Conservation (phyloP, 2,888 invertebrate genomes). For the Merodon equestris region DNA sequence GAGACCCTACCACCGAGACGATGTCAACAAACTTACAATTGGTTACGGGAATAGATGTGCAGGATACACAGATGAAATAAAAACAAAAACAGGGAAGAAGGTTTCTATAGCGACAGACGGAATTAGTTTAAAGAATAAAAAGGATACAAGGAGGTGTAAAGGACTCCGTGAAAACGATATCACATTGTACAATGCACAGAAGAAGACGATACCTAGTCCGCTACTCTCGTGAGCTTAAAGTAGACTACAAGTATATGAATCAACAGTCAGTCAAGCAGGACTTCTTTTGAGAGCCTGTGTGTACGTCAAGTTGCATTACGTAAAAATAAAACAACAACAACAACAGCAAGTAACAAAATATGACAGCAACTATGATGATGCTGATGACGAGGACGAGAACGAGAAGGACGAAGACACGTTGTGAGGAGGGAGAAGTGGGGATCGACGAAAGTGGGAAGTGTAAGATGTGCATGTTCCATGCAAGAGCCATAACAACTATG, state of each 20-base stretch:
- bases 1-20: constrained; percentile 36
- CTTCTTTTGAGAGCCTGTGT: constrained; percentile 35
- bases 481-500: too few relatives aligned
- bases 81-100: neutral
- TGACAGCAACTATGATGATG: constrained; percentile 52
- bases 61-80: constrained; percentile 18
- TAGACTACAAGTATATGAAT: constrained; percentile 12
- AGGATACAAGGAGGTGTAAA: constrained; percentile 9
- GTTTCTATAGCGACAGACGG: neutral
- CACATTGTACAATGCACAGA: constrained; percentile 34
- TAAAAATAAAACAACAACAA: neutral
- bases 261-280: constrained; percentile 32
- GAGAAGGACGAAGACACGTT: constrained; percentile 3
- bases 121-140: neutral
- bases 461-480: neutral
- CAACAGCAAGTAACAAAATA: constrained; percentile 53
- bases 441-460: constrained; percentile 1
- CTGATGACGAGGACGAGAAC: constrained; percentile 25
- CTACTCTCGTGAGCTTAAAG: neutral
- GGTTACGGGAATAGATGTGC: constrained; percentile 33
- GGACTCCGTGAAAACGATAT: constrained; percentile 38
- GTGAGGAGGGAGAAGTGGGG: neutral
- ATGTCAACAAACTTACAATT: constrained; percentile 67
- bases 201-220: constrained; percentile 10
- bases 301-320: constrained; percentile 42